phyloP scores from a whole-genome alignment of 2,888 invertebrate genomes.

The Microlaimidae sp. region DNA sequence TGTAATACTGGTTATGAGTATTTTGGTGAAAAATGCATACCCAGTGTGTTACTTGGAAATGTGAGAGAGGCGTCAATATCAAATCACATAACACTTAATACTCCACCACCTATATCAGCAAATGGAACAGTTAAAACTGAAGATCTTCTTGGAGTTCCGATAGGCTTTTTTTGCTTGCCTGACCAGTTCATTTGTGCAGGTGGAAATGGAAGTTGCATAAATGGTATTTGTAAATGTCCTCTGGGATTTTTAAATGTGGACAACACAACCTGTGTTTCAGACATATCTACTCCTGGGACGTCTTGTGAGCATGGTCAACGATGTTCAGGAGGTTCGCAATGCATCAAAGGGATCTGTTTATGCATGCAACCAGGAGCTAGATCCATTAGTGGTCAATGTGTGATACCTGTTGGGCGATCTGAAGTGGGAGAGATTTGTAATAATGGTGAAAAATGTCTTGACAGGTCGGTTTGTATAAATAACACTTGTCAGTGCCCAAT shows the following conservation, averaged over 20 bases:
- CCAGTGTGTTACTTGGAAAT: not conserved
- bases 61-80: too few relatives aligned
- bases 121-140: not conserved
- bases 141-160: conserved; percentile 10
- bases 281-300: conserved; percentile 18
- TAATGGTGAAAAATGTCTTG: not conserved
- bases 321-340: conserved; percentile 21
- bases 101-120: not conserved
- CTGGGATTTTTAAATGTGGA: not conserved
- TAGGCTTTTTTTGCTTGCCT: conserved; percentile 17
- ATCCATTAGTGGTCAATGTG: not conserved
- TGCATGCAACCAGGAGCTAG: not conserved
- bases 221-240: conserved; percentile 21
- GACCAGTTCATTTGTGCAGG: conserved; percentile 19
- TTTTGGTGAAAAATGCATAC: not conserved
- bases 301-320: conserved; percentile 26
- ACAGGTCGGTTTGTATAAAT: not conserved
- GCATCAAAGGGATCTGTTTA: conserved; percentile 5
- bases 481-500: conserved; percentile 2
- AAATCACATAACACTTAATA: too few relatives aligned
- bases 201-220: conserved; percentile 21
- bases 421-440: not conserved
- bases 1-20: conserved; percentile 13
- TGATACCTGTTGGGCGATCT: not conserved
- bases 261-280: not conserved